Conservation (phyloP, 2,888 invertebrate genomes). For the Stenurella melanura region DNA sequence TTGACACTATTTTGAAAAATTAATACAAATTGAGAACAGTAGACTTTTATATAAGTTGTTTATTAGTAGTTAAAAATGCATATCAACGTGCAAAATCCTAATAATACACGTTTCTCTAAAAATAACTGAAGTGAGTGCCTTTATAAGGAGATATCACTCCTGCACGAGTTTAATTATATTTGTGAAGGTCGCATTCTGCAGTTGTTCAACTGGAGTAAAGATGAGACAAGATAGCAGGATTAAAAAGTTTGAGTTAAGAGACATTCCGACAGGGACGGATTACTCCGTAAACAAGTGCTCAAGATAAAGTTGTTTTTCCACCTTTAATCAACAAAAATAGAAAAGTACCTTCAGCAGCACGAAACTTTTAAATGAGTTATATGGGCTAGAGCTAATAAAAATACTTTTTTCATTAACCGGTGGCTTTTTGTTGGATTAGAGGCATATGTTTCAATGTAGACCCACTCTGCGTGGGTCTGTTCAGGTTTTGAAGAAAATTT, state of each 20-base stretch:
- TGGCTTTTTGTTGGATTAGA: constrained; percentile 13
- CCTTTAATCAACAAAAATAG: constrained; percentile 18
- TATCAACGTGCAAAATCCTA: background rate
- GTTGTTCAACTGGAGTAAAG: constrained; percentile 20
- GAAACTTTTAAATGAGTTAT: constrained; percentile 24
- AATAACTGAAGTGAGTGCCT: constrained; percentile 12
- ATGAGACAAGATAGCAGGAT: constrained; percentile 24
- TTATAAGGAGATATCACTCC: constrained; percentile 22
- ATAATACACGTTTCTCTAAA: constrained; percentile 21
- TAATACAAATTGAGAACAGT: too few species aligned
- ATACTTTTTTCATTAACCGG: constrained; percentile 9
- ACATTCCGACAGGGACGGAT: constrained; percentile 23
- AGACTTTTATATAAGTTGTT: too few species aligned
- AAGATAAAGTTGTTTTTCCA: constrained; percentile 3
- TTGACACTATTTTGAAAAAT: too few species aligned
- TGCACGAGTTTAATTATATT: constrained; percentile 26
- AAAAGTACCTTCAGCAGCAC: constrained; percentile 15
- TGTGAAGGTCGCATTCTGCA: constrained; percentile 33
- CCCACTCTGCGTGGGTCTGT: background rate
- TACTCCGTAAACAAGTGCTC: background rate
- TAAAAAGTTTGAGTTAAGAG: constrained; percentile 26
- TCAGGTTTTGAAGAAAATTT: background rate
- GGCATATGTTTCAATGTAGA: background rate
- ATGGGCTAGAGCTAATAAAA: background rate
- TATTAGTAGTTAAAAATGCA: background rate